Evolutionary conservation across 2,113 vertebrate species (phyloP).

Genomic region (Salvator merianae): DNA sequence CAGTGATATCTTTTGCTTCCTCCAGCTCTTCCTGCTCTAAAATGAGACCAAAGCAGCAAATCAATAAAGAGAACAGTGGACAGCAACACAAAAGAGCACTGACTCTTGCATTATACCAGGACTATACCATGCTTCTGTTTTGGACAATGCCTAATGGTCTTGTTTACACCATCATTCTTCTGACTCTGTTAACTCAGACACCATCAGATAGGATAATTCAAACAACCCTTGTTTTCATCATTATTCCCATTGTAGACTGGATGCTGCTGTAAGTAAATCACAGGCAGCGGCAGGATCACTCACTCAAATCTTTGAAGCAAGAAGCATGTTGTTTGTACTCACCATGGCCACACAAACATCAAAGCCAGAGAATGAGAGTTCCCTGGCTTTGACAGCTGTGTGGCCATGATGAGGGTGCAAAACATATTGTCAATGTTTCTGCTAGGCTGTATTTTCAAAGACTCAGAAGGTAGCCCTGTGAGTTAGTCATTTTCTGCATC

Average conservation of each 20-base stretch:
- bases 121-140: neutral
- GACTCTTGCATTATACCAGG: neutral
- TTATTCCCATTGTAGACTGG: neutral
- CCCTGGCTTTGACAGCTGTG: too few relatives aligned
- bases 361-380: too few relatives aligned
- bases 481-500: too few relatives aligned
- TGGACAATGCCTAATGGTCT: neutral
- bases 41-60: constrained; percentile 40
- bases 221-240: neutral
- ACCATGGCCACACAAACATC: too few relatives aligned
- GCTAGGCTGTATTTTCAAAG: too few relatives aligned
- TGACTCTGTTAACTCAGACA: neutral
- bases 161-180: neutral
- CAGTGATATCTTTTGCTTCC: constrained; percentile 84
- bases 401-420: too few relatives aligned
- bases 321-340: too few relatives aligned
- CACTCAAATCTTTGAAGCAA: too few relatives aligned
- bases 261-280: neutral
- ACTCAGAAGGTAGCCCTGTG: too few relatives aligned
- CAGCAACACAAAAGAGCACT: neutral
- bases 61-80: neutral
- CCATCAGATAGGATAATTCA: neutral
- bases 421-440: too few relatives aligned
- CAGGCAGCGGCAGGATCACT: neutral
- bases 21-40: constrained; percentile 87